Evolutionary conservation across 2,113 vertebrate species (phyloP), one percentile per base, ranked within the genome.

Genomic region (Daubentonia madagascariensis): DNA sequence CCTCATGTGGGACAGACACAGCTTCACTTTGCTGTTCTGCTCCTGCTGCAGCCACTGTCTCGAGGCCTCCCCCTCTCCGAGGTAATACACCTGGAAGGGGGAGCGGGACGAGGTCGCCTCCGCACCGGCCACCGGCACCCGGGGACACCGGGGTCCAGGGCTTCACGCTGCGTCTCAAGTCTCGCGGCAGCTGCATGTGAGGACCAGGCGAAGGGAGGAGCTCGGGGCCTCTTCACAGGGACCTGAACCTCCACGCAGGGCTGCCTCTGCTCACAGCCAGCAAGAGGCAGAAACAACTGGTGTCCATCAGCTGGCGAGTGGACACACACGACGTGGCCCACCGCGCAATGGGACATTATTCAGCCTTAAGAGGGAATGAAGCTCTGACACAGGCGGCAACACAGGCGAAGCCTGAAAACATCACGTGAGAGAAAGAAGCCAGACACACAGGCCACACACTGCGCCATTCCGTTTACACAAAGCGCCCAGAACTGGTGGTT

Each of bases 61-160:
- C 0, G 99, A 99, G 96, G 99, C 98, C 93, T 99, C 99, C 25
- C 99, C 99, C 97, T 99, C 98, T 0, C 99, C 99, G 0, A 99
- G 99, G 98, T 99, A 99, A 97, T 99, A 99, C 10, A 99, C 99
- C 99, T 99, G 93, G 22, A 28, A 25, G 80, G 52, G 16, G 52
- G 65, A 52, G 28, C 1, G 54, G 35, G 61, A 0, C 35, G 67
- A 81, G 35, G 12, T 32, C 17, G 48, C 1, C 40, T 6, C 30
- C 0, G 32, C 57, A 5, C 12, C 3, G 30, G 1, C 63, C 16
- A 14, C 30, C 63, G 1, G 63, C 30, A 28, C 28, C 7, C 8
- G 1, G 9, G 73, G 25, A 18, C 43, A 9, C 25, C 1, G 1
- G 22, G 8, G 18, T 1, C 43, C 13, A 14, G 10, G 16, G 17